These are phyloP conservation scores for Balearica regulorum DNA, from an alignment of 2,797 vertebrate genomes.

Conservation along the genomic window DNA sequence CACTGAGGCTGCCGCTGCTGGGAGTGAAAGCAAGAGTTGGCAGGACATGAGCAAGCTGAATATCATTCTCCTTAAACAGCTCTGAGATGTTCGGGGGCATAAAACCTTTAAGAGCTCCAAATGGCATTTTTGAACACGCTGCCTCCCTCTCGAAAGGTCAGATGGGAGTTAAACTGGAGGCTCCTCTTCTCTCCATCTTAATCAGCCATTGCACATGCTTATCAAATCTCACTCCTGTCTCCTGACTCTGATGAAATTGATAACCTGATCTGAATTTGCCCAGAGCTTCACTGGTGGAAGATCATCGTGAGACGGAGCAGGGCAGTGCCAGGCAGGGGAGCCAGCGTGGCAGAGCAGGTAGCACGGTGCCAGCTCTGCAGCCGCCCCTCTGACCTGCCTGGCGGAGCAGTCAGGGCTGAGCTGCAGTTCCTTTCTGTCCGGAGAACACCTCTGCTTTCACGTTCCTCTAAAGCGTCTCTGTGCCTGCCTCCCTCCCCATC, in stretches of 20 bases:
- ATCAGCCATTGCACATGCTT: background rate
- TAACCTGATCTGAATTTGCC: slow-evolving; percentile 29
- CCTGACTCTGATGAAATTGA: background rate
- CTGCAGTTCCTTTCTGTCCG: background rate
- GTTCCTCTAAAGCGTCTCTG: background rate
- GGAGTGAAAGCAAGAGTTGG: slow-evolving; percentile 32
- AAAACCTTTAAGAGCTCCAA: slow-evolving; percentile 61
- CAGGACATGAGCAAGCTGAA: slow-evolving; percentile 57
- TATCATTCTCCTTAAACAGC: slow-evolving; percentile 52
- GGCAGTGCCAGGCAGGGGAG: background rate
- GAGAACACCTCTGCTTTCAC: background rate
- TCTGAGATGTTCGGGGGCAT: slow-evolving; percentile 38
- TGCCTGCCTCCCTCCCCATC: background rate
- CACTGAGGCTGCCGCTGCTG: background rate
- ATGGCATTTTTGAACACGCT: slow-evolving; percentile 30
- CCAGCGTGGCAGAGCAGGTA: background rate
- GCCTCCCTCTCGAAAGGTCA: slow-evolving; percentile 46
- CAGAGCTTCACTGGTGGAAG: background rate
- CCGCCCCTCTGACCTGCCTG: background rate
- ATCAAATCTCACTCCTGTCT: slow-evolving; percentile 35
- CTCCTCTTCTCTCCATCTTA: slow-evolving; percentile 54
- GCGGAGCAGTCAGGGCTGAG: background rate
- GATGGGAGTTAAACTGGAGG: slow-evolving; percentile 57
- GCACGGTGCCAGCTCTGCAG: background rate
- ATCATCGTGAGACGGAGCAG: background rate